Evolutionary conservation across 30 jellyfish, hydroid and myxozoan species (phyloP), one percentile per base, ranked within the genome.

Genomic region (Aurelia sp.): DNA sequence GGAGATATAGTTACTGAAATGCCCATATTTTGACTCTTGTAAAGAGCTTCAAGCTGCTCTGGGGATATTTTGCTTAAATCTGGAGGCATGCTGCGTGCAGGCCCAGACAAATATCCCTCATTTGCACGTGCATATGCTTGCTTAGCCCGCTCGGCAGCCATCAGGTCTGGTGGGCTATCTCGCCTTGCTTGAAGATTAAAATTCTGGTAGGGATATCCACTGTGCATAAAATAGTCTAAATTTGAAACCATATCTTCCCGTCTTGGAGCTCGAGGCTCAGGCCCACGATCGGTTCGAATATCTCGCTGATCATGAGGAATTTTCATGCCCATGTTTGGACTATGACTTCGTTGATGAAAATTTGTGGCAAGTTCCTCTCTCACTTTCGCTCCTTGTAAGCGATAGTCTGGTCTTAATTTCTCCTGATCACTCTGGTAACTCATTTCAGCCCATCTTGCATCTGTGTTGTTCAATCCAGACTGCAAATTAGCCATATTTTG

Each of bases 121-220:
- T 71, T 71, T 13, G 73, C 92, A 69, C 92, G 92, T 71, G 86
- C 85, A 82, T 66, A 82, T 23, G 79, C 85, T 71, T 82, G 92
- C 31, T 82, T 82, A 55, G 84, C 82, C 58, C 92, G 74, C 71
- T 82, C 92, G 71, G 73, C 92, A 35, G 85, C 92, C 92, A 82
- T 82, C 27, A 82, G 82, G 35, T 82, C 92, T 57, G 92, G 92
- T 71, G 92, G 92, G 59, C 92, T 82, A 59, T 82, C 92, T 60
- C 92, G 65, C 47, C 92, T 33, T 60, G 92, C 70, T 30, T 82
- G 92, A 48, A 82, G 55, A 61, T 71, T 82, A 71, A 82, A 82
- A 44, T 62, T 41, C 33, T 77, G 85, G 59, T 82, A 61, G 9
- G 85, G 92, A 60, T 82, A 82, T 30, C 85, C 92, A 60, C 86